These are phyloP conservation scores for Mythimna pallens DNA, from an alignment of 2,888 invertebrate species.

Conservation along the genomic window DNA sequence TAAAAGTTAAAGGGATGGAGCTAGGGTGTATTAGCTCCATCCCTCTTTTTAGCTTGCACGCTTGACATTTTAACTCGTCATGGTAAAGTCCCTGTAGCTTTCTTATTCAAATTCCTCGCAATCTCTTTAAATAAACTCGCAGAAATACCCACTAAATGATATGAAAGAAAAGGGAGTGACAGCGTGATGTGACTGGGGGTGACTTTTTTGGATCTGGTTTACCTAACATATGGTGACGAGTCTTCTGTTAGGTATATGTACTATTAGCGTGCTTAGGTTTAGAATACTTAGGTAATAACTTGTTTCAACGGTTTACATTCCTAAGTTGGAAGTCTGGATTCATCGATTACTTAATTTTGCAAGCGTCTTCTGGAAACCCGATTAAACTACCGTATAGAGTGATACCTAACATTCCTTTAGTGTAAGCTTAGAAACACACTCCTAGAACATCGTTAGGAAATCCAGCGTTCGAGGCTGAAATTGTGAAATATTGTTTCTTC, in stretches of 20 bases:
- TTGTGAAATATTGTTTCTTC: background rate
- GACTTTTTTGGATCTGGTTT: background rate
- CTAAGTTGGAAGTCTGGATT: background rate
- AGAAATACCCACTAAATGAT: too few relatives aligned
- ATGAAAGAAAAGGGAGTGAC: background rate
- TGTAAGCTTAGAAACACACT: conserved; percentile 9
- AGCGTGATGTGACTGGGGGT: too few relatives aligned
- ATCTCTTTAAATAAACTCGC: too few relatives aligned
- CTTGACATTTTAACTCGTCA: too few relatives aligned
- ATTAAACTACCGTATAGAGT: conserved; percentile 11
- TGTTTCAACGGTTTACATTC: background rate
- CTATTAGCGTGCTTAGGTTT: background rate
- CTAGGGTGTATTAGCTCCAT: too few relatives aligned
- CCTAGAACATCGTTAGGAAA: conserved; percentile 1
- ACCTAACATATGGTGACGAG: background rate
- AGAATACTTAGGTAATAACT: conserved; percentile 16
- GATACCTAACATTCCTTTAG: conserved; percentile 14
- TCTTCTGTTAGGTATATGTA: background rate
- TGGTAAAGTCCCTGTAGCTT: too few relatives aligned
- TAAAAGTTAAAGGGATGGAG: too few relatives aligned
- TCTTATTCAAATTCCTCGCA: too few relatives aligned
- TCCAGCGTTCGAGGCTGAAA: background rate
- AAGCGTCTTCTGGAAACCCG: conserved; percentile 30
- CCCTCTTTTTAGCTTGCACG: too few relatives aligned
- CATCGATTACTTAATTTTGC: conserved; percentile 25